Percentiles rank a stretch among this genome's conserved stretches.
phyloP scores from a whole-genome alignment of 1,140 invertebrate genomes.

The Dinothrombium tinctorium region DNA sequence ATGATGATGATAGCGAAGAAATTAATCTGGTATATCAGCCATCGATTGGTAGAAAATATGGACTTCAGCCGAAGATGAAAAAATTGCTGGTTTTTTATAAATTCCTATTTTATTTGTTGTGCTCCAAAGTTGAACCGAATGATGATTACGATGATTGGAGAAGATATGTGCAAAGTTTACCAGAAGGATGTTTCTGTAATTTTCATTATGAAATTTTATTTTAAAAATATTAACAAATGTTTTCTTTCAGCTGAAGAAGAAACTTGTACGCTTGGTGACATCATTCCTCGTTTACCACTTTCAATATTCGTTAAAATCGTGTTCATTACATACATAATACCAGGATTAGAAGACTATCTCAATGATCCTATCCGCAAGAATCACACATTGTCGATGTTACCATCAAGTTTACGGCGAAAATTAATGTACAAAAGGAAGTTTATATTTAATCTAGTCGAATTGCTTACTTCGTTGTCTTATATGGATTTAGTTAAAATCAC shows the following conservation, averaged over 20 bases:
- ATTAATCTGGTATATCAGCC: slow-evolving; percentile 8
- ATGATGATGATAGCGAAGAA: neutral
- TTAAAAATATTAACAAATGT: neutral
- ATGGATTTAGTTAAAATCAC: slow-evolving; percentile 34
- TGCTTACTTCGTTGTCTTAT: slow-evolving; percentile 30
- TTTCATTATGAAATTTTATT: neutral
- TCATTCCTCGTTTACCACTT: slow-evolving; percentile 42
- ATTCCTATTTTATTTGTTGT: slow-evolving; percentile 39
- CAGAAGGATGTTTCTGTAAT: neutral
- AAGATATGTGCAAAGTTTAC: neutral
- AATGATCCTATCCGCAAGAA: slow-evolving; percentile 40
- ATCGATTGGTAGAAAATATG: slow-evolving; percentile 21
- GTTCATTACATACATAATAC: slow-evolving; percentile 30
- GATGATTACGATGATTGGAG: slow-evolving; percentile 7
- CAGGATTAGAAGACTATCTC: slow-evolving; percentile 33
- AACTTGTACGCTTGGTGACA: slow-evolving; percentile 29
- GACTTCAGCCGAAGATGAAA: slow-evolving; percentile 38
- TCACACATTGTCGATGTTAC: slow-evolving; percentile 30
- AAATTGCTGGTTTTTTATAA: slow-evolving; percentile 38
- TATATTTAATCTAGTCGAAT: slow-evolving; percentile 33
- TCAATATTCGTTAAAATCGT: slow-evolving; percentile 41
- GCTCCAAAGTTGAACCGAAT: slow-evolving; percentile 17
- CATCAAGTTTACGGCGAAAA: slow-evolving; percentile 24
- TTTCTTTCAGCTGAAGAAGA: too few species aligned
- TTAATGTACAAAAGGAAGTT: slow-evolving; percentile 34